A percentile compares a stretch with the other conserved stretches of the same genome.
These are phyloP conservation scores for Macrostomum cliftonense DNA, from an alignment of 2,888 invertebrate species.

Conservation along the genomic window DNA sequence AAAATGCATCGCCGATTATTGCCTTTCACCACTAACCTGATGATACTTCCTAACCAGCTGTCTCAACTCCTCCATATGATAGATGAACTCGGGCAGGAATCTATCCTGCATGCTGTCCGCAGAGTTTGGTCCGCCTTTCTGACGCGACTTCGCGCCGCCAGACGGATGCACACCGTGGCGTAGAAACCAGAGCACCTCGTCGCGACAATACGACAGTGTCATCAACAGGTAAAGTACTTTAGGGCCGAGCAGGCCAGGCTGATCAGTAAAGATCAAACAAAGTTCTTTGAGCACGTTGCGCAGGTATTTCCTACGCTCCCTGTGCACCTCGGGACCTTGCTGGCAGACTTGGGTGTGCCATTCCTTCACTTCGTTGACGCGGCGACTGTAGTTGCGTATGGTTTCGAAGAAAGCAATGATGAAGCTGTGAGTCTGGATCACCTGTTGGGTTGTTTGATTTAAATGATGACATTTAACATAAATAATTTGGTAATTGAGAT, in stretches of 20 bases:
- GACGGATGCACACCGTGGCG: conserved; percentile 79
- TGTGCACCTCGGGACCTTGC: conserved; percentile 54
- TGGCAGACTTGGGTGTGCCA: conserved; percentile 50
- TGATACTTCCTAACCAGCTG: conserved; percentile 30
- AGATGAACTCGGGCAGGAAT: conserved; percentile 69
- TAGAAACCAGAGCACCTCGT: conserved; percentile 85
- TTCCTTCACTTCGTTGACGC: conserved; percentile 85
- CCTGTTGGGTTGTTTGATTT: too few species aligned
- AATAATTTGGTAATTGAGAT: too few species aligned
- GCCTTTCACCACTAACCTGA: too few species aligned
- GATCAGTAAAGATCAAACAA: conserved; percentile 80
- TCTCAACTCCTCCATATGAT: conserved; percentile 90
- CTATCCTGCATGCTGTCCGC: conserved; percentile 9
- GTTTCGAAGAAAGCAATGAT: conserved; percentile 78
- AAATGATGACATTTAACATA: too few species aligned
- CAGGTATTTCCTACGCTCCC: conserved; percentile 84
- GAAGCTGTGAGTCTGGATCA: conserved; percentile 72
- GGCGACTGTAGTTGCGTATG: conserved; percentile 56
- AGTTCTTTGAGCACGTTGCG: conserved; percentile 83
- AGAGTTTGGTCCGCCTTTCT: background rate
- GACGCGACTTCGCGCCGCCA: conserved; percentile 23
- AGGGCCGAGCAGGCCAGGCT: conserved; percentile 87
- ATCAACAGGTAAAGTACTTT: conserved; percentile 88
- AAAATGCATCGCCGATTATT: too few species aligned
- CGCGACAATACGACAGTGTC: conserved; percentile 78